These are phyloP conservation scores for Delia radicum DNA, from an alignment of 1,140 invertebrate genomes.

Conservation along the genomic window DNA sequence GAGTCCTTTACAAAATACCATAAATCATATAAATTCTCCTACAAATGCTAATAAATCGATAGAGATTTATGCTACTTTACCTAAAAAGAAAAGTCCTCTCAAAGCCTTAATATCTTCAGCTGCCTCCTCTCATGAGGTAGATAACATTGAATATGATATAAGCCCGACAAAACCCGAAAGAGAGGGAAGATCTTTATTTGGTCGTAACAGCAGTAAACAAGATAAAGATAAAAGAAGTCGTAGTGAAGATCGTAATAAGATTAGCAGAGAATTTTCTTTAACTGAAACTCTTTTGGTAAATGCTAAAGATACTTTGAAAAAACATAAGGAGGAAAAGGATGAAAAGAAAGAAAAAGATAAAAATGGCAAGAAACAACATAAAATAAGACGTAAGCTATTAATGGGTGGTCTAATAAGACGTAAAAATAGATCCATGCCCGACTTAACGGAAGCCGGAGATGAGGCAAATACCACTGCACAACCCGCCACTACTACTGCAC, in stretches of 20 bases:
- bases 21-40: slow-evolving; percentile 70
- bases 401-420: slow-evolving; percentile 86
- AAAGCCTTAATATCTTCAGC: slow-evolving; percentile 62
- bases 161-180: slow-evolving; percentile 54
- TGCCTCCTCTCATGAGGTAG: slow-evolving; percentile 57
- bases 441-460: slow-evolving; percentile 74
- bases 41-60: slow-evolving; percentile 66
- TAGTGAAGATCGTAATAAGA: slow-evolving; percentile 78
- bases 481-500: slow-evolving; percentile 41
- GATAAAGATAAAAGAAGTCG: slow-evolving; percentile 71
- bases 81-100: slow-evolving; percentile 77
- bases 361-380: slow-evolving; percentile 85
- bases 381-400: slow-evolving; percentile 80
- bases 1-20: slow-evolving; percentile 65
- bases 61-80: slow-evolving; percentile 87
- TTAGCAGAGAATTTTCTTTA: slow-evolving; percentile 67
- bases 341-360: slow-evolving; percentile 70
- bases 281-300: slow-evolving; percentile 61
- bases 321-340: slow-evolving; percentile 64
- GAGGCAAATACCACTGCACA: slow-evolving; percentile 43
- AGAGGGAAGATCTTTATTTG: slow-evolving; percentile 64
- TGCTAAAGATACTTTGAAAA: slow-evolving; percentile 63
- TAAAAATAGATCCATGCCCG: slow-evolving; percentile 89
- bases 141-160: slow-evolving; percentile 57
- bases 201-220: slow-evolving; percentile 58